These are phyloP conservation scores for Macrosiphum euphorbiae DNA, from an alignment of 2,888 invertebrate species.

Conservation along the genomic window DNA sequence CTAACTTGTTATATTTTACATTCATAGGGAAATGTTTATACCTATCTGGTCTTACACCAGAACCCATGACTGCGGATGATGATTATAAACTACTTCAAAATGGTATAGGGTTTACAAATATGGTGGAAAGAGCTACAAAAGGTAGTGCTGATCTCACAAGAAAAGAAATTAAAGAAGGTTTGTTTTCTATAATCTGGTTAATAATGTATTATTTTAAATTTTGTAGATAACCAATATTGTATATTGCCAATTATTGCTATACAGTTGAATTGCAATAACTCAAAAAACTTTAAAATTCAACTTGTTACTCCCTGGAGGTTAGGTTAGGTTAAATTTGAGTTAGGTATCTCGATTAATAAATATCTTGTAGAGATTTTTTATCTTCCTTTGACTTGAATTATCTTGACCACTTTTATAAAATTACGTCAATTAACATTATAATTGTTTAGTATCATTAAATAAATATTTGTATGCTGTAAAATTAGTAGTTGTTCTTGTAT, in stretches of 20 bases:
- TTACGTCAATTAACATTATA: not conserved
- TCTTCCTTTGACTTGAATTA: no score
- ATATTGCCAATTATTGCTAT: not conserved
- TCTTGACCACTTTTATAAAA: no score
- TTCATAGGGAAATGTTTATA: slow-evolving; percentile 90
- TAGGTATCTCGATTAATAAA: no score
- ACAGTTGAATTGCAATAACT: not conserved
- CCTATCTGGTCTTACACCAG: slow-evolving; percentile 92
- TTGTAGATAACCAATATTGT: not conserved
- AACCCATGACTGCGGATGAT: slow-evolving; percentile 96
- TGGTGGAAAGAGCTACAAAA: slow-evolving; percentile 95
- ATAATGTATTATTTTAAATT: not conserved
- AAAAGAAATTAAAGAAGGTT: slow-evolving; percentile 93
- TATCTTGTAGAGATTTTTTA: no score
- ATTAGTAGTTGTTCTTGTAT: no score
- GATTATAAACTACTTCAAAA: slow-evolving; percentile 92
- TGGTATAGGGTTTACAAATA: slow-evolving; percentile 98
- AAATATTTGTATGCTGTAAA: no score
- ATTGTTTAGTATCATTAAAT: no score
- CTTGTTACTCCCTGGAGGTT: no score
- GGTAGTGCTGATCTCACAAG: slow-evolving; percentile 95
- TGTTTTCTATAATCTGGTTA: slow-evolving; percentile 52
- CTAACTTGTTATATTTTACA: not conserved
- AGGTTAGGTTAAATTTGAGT: no score
- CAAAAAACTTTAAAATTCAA: no score